Conservation (phyloP, 2,113 vertebrate species). For the Calidris pygmaea region DNA sequence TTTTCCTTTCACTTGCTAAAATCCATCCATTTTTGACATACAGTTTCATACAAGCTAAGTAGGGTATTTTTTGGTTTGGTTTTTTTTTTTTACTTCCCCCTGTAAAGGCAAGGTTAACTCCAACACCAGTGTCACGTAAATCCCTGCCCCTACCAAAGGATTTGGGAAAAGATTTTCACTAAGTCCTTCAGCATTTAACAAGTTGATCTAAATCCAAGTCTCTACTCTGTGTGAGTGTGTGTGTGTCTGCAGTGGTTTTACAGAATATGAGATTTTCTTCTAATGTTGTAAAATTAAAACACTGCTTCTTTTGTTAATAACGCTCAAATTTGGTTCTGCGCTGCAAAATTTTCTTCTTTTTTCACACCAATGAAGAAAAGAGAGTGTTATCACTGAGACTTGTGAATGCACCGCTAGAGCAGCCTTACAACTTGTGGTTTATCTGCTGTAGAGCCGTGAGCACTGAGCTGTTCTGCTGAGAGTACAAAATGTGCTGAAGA, state of each 20-base stretch:
- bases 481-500: not conserved
- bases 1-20: not conserved
- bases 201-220: not conserved
- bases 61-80: not conserved
- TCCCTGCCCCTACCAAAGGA: not conserved
- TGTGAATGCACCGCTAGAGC: not conserved
- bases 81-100: not conserved
- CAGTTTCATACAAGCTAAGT: constrained; percentile 37
- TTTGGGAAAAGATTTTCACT: not conserved
- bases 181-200: not conserved
- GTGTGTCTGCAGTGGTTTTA: not conserved
- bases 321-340: not conserved
- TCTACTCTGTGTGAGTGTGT: not conserved
- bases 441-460: not conserved
- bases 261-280: not conserved
- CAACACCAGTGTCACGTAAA: not conserved
- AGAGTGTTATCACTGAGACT: not conserved
- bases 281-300: not conserved
- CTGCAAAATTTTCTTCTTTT: not conserved
- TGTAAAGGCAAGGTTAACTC: constrained; percentile 15
- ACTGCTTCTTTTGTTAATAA: not conserved
- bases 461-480: not conserved
- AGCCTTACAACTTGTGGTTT: not conserved
- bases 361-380: not conserved
- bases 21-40: constrained; percentile 26